These are phyloP conservation scores for Phataginus tricuspis DNA, from an alignment of 2,797 vertebrate genomes.

Conservation along the genomic window DNA sequence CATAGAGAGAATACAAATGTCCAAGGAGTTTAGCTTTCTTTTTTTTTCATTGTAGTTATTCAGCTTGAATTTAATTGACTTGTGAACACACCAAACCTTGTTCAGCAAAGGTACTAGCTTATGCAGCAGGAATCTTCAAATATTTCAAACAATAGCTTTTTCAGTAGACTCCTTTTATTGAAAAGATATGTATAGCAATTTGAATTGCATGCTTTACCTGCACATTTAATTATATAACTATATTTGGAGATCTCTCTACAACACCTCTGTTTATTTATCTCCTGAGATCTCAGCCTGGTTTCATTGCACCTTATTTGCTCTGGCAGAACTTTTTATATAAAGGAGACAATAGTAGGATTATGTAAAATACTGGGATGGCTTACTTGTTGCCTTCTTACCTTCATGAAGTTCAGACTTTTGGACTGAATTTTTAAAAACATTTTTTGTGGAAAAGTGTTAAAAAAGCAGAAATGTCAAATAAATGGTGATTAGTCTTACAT, in stretches of 20 bases:
- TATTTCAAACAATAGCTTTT: not conserved
- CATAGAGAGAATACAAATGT: not conserved
- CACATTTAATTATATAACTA: not conserved
- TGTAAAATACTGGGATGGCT: not conserved
- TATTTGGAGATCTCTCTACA: not conserved
- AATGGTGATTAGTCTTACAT: not conserved
- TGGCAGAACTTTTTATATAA: not conserved
- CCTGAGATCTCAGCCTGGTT: not conserved
- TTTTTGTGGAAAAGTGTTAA: not conserved
- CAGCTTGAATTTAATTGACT: conserved; percentile 72
- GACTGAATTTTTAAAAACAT: not conserved
- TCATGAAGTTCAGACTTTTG: not conserved
- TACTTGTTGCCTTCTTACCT: not conserved
- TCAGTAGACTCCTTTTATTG: not conserved
- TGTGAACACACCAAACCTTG: conserved; percentile 54
- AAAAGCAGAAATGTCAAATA: not conserved
- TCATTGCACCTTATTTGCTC: not conserved
- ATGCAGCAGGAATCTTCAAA: conserved; percentile 47
- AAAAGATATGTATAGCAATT: not conserved
- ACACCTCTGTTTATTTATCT: not conserved
- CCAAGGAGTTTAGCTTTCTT: not conserved
- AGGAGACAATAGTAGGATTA: not conserved
- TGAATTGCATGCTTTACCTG: not conserved
- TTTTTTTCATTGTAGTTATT: conserved; percentile 58
- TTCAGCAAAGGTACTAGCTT: not conserved